Conservation (phyloP, 2,797 vertebrate species). For the Myotis myotis region DNA sequence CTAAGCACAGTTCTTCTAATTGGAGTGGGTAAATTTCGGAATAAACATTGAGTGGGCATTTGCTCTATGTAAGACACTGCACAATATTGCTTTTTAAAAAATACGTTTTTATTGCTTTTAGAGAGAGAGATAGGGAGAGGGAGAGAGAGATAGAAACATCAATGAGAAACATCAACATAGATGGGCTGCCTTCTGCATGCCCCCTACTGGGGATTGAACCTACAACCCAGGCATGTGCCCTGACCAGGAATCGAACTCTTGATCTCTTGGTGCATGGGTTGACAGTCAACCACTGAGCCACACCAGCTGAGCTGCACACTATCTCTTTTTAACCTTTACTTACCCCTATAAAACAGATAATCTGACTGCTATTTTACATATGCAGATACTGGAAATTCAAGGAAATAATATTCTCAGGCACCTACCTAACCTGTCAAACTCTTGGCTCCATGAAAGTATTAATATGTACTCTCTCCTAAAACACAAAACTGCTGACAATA, state of each 20-base stretch:
- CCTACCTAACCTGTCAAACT: background rate
- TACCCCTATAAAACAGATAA: background rate
- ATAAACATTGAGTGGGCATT: background rate
- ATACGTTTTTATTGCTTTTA: no score
- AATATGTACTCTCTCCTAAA: background rate
- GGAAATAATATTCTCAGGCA: background rate
- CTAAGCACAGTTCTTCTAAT: background rate
- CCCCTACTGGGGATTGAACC: no score
- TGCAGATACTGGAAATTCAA: background rate
- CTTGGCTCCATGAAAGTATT: background rate
- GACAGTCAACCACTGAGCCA: no score
- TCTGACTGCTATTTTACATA: background rate
- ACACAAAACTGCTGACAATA: background rate
- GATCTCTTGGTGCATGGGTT: no score
- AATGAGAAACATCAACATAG: no score
- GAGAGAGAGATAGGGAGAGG: no score
- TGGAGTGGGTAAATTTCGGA: background rate
- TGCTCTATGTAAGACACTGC: background rate
- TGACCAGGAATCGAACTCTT: no score
- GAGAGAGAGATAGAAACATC: no score
- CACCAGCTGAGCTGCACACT: no score
- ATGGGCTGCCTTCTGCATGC: no score
- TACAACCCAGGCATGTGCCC: no score
- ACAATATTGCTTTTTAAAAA: background rate
- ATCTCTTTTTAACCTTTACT: slow-evolving; percentile 11